Evolutionary conservation across 2,113 vertebrate species (phyloP).

Genomic region (Channa argus): DNA sequence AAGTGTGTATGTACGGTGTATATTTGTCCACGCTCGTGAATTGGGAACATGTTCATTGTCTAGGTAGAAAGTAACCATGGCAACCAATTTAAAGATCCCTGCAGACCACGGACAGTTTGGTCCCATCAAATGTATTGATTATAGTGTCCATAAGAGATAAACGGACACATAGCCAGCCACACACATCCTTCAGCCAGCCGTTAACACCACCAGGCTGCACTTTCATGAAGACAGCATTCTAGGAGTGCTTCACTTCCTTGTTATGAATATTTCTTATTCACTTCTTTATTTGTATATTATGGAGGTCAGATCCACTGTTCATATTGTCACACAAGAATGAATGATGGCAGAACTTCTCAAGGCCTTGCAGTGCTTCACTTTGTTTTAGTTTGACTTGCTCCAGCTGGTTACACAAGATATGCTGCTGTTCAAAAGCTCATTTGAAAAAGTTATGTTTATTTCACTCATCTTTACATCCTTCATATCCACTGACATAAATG

Average conservation of each 20-base stretch:
- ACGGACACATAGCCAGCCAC: not conserved
- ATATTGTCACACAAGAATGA: not conserved
- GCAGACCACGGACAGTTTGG: constrained; percentile 40
- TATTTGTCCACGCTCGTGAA: not conserved
- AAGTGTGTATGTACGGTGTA: no score
- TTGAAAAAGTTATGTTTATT: not conserved
- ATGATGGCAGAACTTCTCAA: constrained; percentile 1
- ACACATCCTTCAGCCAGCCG: constrained; percentile 10
- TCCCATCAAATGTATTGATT: constrained; percentile 52
- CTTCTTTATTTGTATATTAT: no score
- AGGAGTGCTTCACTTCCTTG: no score
- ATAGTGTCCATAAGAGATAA: constrained; percentile 28
- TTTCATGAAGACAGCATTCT: not conserved
- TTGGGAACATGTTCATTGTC: constrained; percentile 26
- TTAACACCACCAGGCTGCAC: constrained; percentile 33
- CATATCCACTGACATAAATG: not conserved
- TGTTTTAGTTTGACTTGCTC: not conserved
- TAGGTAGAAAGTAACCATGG: constrained; percentile 45
- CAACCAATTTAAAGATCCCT: constrained; percentile 43
- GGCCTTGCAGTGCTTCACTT: not conserved
- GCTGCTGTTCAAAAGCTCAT: not conserved
- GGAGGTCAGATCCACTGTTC: not conserved
- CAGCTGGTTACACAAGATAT: not conserved
- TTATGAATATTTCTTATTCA: not conserved
- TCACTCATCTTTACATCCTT: constrained; percentile 5